These are phyloP conservation scores for Phoxinus dragarum DNA, from an alignment of 2,797 vertebrate genomes.

Conservation along the genomic window DNA sequence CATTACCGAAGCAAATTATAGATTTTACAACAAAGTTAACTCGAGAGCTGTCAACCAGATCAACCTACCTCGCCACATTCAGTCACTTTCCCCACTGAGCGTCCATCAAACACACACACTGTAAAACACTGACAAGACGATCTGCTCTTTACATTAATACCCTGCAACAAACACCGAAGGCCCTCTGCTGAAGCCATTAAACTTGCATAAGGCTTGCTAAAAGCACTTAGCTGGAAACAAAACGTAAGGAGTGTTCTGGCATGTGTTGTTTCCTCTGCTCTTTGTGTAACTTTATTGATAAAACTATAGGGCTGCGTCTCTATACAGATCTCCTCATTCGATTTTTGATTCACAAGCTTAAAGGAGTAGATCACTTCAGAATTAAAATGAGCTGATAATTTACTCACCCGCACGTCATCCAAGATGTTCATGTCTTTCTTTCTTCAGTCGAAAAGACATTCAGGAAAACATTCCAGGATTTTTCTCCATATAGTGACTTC, in stretches of 20 bases:
- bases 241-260: constrained; percentile 31
- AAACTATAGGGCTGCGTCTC: neutral
- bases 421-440: too few species aligned
- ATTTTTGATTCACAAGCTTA: neutral
- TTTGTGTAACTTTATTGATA: neutral
- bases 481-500: too few species aligned
- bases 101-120: constrained; percentile 36
- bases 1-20: constrained; percentile 62
- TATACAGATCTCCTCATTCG: neutral
- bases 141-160: constrained; percentile 57
- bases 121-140: constrained; percentile 45
- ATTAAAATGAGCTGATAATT: too few species aligned
- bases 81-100: constrained; percentile 53
- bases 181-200: constrained; percentile 67
- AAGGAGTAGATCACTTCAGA: too few species aligned
- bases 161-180: constrained; percentile 53
- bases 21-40: constrained; percentile 66
- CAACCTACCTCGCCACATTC: constrained; percentile 59
- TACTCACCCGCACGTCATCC: too few species aligned
- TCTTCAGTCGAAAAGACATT: too few species aligned
- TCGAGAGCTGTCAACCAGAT: constrained; percentile 60
- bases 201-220: constrained; percentile 64
- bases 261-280: constrained; percentile 42
- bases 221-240: constrained; percentile 63
- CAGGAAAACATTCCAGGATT: too few species aligned